Evolutionary conservation across 2,888 invertebrate species (phyloP).

Genomic region (Lymantria monacha): DNA sequence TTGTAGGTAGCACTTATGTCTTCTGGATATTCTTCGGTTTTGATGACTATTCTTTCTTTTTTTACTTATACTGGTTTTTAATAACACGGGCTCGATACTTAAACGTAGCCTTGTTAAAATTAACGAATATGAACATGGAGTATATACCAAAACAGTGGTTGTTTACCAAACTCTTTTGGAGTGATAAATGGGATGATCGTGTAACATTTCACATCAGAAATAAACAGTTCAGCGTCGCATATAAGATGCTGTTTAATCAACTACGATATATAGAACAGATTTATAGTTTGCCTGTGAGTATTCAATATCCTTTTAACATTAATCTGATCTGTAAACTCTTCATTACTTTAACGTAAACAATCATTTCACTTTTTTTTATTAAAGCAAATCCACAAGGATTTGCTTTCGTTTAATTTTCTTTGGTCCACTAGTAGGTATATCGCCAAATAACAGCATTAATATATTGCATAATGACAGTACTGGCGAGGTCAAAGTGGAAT

Average conservation of each 20-base stretch:
- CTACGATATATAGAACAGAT: constrained; percentile 35
- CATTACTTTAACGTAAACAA: too few relatives aligned
- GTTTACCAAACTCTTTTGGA: constrained; percentile 53
- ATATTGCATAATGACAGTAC: too few relatives aligned
- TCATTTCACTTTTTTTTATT: too few relatives aligned
- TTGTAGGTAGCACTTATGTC: constrained; percentile 39
- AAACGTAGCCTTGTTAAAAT: constrained; percentile 57
- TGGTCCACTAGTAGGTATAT: too few relatives aligned
- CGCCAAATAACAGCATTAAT: too few relatives aligned
- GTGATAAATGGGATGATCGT: constrained; percentile 39
- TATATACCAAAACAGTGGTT: constrained; percentile 50
- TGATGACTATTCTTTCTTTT: constrained; percentile 43
- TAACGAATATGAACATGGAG: constrained; percentile 42
- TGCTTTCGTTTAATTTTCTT: too few relatives aligned
- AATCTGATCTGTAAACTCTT: too few relatives aligned
- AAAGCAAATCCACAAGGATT: too few relatives aligned
- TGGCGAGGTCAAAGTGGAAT: too few relatives aligned
- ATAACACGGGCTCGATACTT: constrained; percentile 51
- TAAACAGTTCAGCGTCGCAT: constrained; percentile 41
- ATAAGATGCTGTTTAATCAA: constrained; percentile 45
- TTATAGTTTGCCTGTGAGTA: constrained; percentile 50
- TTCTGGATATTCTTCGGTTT: constrained; percentile 43
- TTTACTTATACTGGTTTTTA: constrained; percentile 36
- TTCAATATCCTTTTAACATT: background rate
- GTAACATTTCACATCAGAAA: constrained; percentile 45